Percentiles rank a stretch among this genome's conserved stretches.
phyloP scores from a whole-genome alignment of 1,140 invertebrate species.

The Solenopsis fugax region DNA sequence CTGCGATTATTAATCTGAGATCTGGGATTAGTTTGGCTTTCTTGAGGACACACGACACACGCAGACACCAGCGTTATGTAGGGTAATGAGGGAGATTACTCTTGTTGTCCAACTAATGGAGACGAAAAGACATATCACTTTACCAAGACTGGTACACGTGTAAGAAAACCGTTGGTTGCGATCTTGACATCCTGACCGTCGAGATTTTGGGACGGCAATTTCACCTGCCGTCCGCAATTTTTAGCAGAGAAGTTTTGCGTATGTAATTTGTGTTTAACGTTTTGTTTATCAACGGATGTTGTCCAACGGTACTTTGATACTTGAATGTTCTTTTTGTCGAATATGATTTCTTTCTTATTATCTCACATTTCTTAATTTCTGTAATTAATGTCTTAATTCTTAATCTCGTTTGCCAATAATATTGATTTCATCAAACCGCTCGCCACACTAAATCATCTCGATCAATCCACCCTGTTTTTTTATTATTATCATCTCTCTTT shows the following conservation, averaged over 20 bases:
- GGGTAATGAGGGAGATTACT: background rate
- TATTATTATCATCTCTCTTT: background rate
- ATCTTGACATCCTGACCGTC: background rate
- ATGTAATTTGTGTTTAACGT: background rate
- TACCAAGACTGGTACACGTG: background rate
- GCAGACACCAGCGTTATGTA: background rate
- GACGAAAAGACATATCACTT: background rate
- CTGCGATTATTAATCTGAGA: constrained; percentile 1
- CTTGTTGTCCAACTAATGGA: constrained; percentile 15
- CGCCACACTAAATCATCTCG: background rate
- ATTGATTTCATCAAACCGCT: background rate
- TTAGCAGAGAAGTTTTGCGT: background rate
- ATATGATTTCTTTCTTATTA: background rate
- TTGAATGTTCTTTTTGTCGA: background rate
- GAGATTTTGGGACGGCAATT: constrained; percentile 17
- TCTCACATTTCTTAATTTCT: background rate
- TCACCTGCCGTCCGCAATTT: background rate
- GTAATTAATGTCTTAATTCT: background rate
- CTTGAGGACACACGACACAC: background rate
- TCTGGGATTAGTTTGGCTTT: background rate
- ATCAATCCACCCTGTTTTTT: background rate
- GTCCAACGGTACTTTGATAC: no score
- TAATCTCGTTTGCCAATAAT: background rate
- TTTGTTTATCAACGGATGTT: background rate
- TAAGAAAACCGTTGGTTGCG: constrained; percentile 9